These are phyloP conservation scores for Augochlora pura DNA, from an alignment of 1,140 invertebrate genomes.

Conservation along the genomic window DNA sequence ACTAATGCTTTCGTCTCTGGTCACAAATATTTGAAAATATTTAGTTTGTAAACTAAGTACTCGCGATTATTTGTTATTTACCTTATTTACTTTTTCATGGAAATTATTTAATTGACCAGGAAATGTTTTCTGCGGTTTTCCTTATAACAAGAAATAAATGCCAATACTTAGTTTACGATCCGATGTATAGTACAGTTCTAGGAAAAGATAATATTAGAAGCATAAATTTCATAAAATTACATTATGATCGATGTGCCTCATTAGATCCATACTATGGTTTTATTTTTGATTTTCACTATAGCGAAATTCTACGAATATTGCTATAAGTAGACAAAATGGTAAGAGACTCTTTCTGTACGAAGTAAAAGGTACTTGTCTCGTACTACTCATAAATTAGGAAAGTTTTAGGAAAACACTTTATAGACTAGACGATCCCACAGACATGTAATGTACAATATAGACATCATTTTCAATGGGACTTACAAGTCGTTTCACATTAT, in stretches of 20 bases:
- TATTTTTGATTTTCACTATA: conserved; percentile 13
- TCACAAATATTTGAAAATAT: no score
- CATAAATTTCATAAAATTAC: background rate
- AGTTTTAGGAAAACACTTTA: conserved; percentile 39
- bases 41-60: no score
- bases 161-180: no score
- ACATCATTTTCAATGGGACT: conserved; percentile 21
- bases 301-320: conserved; percentile 19
- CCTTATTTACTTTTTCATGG: no score
- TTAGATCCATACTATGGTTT: conserved; percentile 19
- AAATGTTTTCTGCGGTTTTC: no score
- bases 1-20: background rate
- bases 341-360: conserved; percentile 2
- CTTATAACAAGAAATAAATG: no score
- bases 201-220: background rate
- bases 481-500: conserved; percentile 19
- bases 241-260: background rate
- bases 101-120: no score
- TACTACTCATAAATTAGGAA: conserved; percentile 39
- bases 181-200: background rate
- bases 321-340: conserved; percentile 21
- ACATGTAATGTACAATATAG: conserved; percentile 28
- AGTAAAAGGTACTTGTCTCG: background rate
- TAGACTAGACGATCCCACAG: conserved; percentile 53
- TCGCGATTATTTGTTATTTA: no score